A percentile compares a stretch with the other conserved stretches of the same genome.
These are phyloP conservation scores for Gymnodraco acuticeps DNA, from an alignment of 2,797 vertebrate genomes.

Conservation along the genomic window DNA sequence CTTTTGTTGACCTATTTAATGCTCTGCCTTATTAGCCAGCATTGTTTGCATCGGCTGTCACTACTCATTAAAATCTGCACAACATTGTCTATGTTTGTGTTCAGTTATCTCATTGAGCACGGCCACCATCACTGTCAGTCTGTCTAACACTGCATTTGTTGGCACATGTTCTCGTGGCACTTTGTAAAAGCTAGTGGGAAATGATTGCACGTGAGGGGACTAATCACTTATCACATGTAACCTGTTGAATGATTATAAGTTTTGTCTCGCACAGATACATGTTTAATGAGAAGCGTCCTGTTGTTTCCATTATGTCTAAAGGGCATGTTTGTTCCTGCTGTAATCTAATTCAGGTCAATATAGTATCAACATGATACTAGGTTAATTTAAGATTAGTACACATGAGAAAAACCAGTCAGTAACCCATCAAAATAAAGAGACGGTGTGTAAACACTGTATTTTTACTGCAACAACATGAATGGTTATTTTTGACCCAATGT, in stretches of 20 bases:
- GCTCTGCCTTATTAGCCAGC: conserved; percentile 22
- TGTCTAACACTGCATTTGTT: background rate
- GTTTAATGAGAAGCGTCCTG: background rate
- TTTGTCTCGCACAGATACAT: background rate
- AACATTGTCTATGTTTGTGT: conserved; percentile 28
- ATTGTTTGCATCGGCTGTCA: conserved; percentile 41
- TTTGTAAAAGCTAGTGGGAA: background rate
- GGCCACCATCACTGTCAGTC: background rate
- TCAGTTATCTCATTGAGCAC: conserved; percentile 23
- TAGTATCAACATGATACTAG: background rate
- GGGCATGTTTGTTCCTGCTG: background rate
- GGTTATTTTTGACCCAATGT: background rate
- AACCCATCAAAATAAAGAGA: background rate
- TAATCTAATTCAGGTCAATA: background rate
- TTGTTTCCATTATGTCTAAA: background rate
- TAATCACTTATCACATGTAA: background rate
- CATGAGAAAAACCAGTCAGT: background rate
- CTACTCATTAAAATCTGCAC: conserved; percentile 36
- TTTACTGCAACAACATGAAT: too few relatives aligned
- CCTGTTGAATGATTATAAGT: background rate
- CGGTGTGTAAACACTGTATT: too few relatives aligned
- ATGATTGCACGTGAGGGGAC: background rate
- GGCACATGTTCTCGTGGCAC: background rate
- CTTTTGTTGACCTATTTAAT: background rate
- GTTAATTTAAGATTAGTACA: background rate